Evolutionary conservation across 2,888 invertebrate genomes (phyloP), one percentile per base, ranked within the genome.

Genomic region (Hypomecis atomaria): DNA sequence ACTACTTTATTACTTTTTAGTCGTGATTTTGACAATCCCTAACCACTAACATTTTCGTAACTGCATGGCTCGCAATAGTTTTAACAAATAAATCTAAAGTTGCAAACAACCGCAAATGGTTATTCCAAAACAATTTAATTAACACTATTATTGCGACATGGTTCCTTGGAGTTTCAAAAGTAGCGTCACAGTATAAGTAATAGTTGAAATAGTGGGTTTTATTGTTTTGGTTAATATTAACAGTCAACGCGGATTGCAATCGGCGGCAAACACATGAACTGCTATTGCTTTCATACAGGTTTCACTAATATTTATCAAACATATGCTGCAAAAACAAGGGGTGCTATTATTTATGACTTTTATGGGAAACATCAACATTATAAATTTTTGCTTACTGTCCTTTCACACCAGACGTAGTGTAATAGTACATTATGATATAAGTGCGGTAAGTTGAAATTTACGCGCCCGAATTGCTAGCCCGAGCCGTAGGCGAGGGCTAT

Each of bases 131-230:
- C 65, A 66, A 70, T 74, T 73, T 69, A 84, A 83, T 84, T 84
- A 82, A 79, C 78, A 77, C 70, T 70, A 73, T 56, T 59, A 72
- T 88, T 89, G 78, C 88, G 79, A 83, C 84, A 85, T 70, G 59
- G 55, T 48, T 34, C 45, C 62, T 71, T 78, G 44, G 36, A 58
- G 44, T 88, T 87, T 83, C 85, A 78, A 81, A 85, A 89, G 77
- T 79, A 72, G 71, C 67, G 74, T 74, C 73, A 44, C 36, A 50
- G 11, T 8, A 10, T 8, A 49, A 50, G 13, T 50, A 50, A 9
- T 37, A 11, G 49, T 49, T 23, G 23, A 3, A 23, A n/a, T 11
- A 23, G 8, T 6, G n/a, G 4, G 48, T 36, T 48, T 34, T 48
- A 48, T 36, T 6, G 13, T 13, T 8, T 11, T 11, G n/a, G n/a